phyloP scores from a whole-genome alignment of 2,797 vertebrate species.

The Ptychadena robeensis region DNA sequence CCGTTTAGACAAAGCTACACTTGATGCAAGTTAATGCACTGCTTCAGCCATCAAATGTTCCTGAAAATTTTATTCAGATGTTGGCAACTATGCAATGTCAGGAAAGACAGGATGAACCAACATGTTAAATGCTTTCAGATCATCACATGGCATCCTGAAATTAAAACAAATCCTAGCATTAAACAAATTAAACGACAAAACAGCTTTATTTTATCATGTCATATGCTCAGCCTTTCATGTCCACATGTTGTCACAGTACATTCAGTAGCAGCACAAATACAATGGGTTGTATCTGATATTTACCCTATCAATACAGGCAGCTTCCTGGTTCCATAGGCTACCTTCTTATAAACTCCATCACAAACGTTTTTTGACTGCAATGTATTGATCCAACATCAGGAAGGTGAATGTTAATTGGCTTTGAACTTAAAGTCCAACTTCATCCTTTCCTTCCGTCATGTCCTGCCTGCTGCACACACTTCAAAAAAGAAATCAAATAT shows the following conservation, averaged over 20 bases:
- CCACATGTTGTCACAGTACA: slow-evolving; percentile 3
- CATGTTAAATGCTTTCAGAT: slow-evolving; percentile 9
- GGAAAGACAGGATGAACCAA: background rate
- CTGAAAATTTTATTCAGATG: slow-evolving; percentile 2
- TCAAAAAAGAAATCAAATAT: too few species aligned
- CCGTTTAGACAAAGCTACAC: slow-evolving; percentile 9
- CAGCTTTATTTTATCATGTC: background rate
- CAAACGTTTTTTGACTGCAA: too few species aligned
- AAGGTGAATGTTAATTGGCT: too few species aligned
- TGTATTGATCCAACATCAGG: too few species aligned
- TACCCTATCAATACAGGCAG: background rate
- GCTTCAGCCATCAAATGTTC: background rate
- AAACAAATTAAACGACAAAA: background rate
- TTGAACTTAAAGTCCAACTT: too few species aligned
- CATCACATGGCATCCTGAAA: background rate
- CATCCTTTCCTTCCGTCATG: too few species aligned
- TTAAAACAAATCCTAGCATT: background rate
- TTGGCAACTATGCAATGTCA: slow-evolving; percentile 1
- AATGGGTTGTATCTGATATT: background rate
- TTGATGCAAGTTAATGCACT: background rate
- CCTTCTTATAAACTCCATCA: background rate
- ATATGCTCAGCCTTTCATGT: slow-evolving; percentile 8
- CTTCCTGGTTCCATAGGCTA: background rate
- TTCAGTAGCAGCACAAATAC: background rate
- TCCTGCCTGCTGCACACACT: too few species aligned